A percentile compares a stretch with the other conserved stretches of the same genome.
Evolutionary conservation across 2,797 vertebrate species (phyloP).

Genomic region (Megalops cyprinoides): DNA sequence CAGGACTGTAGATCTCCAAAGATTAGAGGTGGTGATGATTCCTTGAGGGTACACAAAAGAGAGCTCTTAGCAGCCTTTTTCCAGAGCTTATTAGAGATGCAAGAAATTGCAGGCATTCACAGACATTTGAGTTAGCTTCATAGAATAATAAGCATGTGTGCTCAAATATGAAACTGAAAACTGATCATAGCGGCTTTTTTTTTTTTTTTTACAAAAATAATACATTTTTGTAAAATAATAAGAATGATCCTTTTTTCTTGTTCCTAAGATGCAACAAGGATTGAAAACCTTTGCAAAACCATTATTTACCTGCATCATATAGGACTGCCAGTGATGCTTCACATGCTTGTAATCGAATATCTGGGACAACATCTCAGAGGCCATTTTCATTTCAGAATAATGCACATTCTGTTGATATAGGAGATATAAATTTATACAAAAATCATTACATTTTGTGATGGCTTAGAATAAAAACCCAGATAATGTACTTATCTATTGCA

Average conservation of each 20-base stretch:
- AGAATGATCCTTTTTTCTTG: no score
- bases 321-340: no score
- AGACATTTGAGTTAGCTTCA: not conserved
- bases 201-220: no score
- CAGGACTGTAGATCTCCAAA: no score
- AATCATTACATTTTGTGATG: not conserved
- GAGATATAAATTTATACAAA: not conserved
- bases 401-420: not conserved
- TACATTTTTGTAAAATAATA: no score
- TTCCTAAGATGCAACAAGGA: no score
- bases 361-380: not conserved
- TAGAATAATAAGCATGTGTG: not conserved
- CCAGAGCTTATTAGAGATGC: not conserved
- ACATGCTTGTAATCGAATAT: not conserved
- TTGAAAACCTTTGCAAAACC: no score
- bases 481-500: slow-evolving; percentile 13
- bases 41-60: not conserved
- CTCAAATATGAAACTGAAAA: not conserved
- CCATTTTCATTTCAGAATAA: not conserved
- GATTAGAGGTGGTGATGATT: not conserved
- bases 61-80: slow-evolving; percentile 1
- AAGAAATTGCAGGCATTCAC: no score
- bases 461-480: not conserved
- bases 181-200: no score
- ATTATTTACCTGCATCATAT: no score